A percentile compares a stretch with the other conserved stretches of the same genome.
Conservation (phyloP, 2,888 invertebrate genomes). For the Antitype chi region DNA sequence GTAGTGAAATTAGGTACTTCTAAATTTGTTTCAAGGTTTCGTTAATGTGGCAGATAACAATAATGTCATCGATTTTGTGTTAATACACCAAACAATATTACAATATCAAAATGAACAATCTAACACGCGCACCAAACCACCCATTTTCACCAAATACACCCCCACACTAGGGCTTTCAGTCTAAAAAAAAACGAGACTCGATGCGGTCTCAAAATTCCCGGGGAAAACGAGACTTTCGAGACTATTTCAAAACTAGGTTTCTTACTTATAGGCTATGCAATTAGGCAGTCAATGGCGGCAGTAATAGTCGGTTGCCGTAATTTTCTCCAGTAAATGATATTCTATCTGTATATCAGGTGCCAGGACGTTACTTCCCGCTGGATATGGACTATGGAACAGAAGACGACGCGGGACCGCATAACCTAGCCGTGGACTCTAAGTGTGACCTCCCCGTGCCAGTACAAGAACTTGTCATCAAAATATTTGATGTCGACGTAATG, state of each 20-base stretch:
- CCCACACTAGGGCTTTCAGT: too few species aligned
- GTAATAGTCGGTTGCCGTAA: too few species aligned
- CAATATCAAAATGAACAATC: too few species aligned
- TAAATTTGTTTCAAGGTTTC: too few species aligned
- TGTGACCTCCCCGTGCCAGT: constrained; percentile 94
- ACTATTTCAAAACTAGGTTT: not conserved
- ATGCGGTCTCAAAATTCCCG: not conserved
- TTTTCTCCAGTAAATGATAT: not conserved
- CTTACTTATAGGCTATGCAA: not conserved
- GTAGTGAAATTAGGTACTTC: too few species aligned
- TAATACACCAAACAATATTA: too few species aligned
- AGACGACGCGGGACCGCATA: constrained; percentile 85
- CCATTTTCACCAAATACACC: too few species aligned
- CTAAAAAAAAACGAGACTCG: not conserved
- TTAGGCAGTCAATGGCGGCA: too few species aligned
- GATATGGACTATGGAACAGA: constrained; percentile 96
- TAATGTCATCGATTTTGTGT: too few species aligned
- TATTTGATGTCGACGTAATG: constrained; percentile 98
- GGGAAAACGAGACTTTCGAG: not conserved
- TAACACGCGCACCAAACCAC: too few species aligned
- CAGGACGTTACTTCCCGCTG: constrained; percentile 95
- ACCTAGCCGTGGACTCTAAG: constrained; percentile 85
- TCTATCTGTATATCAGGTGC: constrained; percentile 81
- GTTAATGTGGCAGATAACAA: too few species aligned
- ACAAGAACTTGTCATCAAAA: constrained; percentile 95